Conservation (phyloP, 1,140 invertebrate species). For the Drosophila subpulchrella region DNA sequence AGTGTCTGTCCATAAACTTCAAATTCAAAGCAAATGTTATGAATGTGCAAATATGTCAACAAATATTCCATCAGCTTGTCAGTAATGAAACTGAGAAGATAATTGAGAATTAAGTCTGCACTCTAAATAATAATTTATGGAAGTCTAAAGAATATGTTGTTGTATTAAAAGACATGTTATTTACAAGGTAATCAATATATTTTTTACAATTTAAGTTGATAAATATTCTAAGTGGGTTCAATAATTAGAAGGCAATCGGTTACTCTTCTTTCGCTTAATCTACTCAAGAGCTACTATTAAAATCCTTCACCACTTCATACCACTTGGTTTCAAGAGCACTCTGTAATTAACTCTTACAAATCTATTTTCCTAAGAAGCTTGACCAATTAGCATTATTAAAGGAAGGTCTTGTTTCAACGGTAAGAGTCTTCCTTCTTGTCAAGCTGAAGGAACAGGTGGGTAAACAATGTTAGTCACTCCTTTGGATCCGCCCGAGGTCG, state of each 20-base stretch:
- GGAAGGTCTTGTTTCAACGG: background rate
- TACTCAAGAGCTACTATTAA: background rate
- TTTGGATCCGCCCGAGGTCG: slow-evolving; percentile 4
- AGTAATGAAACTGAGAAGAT: too few species aligned
- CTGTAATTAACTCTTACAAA: slow-evolving; percentile 25
- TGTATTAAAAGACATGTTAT: too few species aligned
- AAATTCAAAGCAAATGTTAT: background rate
- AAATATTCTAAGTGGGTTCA: background rate
- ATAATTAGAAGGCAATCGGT: background rate
- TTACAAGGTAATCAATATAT: background rate
- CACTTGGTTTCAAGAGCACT: slow-evolving; percentile 4
- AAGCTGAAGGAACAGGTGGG: slow-evolving; percentile 6
- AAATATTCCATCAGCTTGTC: background rate
- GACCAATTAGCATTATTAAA: slow-evolving; percentile 75
- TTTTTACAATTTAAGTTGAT: background rate
- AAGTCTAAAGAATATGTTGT: background rate
- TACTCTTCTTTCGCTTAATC: background rate
- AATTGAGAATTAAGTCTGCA: background rate
- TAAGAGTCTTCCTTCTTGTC: slow-evolving; percentile 1
- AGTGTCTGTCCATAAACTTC: background rate
- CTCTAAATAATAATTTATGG: background rate
- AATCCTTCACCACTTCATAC: background rate
- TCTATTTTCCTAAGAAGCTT: slow-evolving; percentile 17
- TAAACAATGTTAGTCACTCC: slow-evolving; percentile 32
- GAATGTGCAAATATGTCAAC: background rate